A percentile compares a stretch with the other conserved stretches of the same genome.
These are phyloP conservation scores for Phoebastria nigripes DNA, from an alignment of 2,797 vertebrate genomes.

Conservation along the genomic window DNA sequence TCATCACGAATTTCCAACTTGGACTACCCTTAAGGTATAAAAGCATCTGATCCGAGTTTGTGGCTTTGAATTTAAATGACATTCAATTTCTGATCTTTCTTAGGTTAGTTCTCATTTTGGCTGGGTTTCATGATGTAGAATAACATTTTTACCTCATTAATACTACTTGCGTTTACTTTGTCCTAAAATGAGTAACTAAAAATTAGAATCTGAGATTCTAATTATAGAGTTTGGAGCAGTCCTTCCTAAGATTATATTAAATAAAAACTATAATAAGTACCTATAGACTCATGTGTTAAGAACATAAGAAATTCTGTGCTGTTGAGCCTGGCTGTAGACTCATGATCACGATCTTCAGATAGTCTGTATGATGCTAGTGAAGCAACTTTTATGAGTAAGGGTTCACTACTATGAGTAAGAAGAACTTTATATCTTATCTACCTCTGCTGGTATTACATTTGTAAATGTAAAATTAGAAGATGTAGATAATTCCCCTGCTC, in stretches of 20 bases:
- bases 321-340: background rate
- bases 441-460: background rate
- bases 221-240: background rate
- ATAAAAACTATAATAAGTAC: background rate
- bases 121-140: background rate
- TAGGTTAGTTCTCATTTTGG: background rate
- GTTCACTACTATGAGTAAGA: background rate
- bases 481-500: background rate
- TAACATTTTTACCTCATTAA: background rate
- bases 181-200: background rate
- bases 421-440: background rate
- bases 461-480: background rate
- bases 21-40: background rate
- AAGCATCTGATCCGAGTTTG: constrained; percentile 10
- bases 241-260: background rate
- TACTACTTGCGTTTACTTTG: background rate
- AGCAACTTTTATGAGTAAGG: background rate
- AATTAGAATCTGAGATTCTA: background rate
- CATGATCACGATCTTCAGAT: background rate
- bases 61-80: background rate
- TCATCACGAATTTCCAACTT: background rate
- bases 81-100: background rate
- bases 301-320: background rate
- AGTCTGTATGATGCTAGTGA: background rate
- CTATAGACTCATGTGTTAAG: background rate